Conservation (phyloP, 2,797 vertebrate species). For the Octomys mimax region DNA sequence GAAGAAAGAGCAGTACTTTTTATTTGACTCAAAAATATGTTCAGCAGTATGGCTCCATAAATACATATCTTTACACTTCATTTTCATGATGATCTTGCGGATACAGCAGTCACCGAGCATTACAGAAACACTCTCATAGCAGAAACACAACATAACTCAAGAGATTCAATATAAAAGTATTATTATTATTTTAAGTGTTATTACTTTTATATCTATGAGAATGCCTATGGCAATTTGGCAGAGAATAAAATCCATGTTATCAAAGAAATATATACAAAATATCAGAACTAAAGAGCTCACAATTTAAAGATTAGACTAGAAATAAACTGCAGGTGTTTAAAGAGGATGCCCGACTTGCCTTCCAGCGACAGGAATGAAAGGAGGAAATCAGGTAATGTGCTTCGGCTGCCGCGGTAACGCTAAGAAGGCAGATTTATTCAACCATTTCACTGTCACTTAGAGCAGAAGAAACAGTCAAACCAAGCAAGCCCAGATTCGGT, state of each 20-base stretch:
- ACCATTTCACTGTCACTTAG: not conserved
- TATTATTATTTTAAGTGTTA: conserved; percentile 73
- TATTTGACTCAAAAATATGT: conserved; percentile 48
- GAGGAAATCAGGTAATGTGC: not conserved
- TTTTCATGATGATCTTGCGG: conserved; percentile 25
- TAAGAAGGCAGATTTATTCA: not conserved
- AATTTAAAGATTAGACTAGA: conserved; percentile 2
- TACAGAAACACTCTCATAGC: not conserved
- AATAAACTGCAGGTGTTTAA: not conserved
- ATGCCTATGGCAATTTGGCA: conserved; percentile 20
- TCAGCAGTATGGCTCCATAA: conserved; percentile 4
- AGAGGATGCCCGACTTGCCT: not conserved
- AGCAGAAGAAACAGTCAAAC: not conserved
- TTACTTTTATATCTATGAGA: conserved; percentile 62
- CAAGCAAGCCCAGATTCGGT: not conserved
- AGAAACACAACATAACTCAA: conserved; percentile 46
- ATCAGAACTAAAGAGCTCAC: conserved; percentile 24
- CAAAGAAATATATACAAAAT: conserved; percentile 61
- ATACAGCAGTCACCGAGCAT: conserved; percentile 2
- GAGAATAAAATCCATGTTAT: conserved; percentile 47
- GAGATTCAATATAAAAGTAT: conserved; percentile 45
- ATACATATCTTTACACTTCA: not conserved
- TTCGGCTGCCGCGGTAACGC: not conserved
- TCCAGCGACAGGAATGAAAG: not conserved
- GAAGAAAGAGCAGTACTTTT: conserved; percentile 2